Evolutionary conservation across 2,113 vertebrate genomes (phyloP).

Genomic region (Donacobius atricapilla): DNA sequence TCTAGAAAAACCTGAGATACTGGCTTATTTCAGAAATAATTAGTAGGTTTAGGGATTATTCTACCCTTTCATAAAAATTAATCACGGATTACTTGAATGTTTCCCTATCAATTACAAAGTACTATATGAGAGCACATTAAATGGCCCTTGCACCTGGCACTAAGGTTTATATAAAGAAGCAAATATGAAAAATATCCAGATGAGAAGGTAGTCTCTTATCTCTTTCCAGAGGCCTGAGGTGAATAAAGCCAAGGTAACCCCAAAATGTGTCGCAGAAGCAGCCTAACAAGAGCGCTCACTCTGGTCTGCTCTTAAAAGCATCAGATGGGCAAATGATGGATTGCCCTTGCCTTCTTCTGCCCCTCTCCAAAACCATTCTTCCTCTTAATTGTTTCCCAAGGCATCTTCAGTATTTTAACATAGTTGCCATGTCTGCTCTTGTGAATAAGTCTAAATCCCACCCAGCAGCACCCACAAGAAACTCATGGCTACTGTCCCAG

Average conservation of each 20-base stretch:
- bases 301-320: neutral
- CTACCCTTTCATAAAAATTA: neutral
- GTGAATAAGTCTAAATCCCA: neutral
- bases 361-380: neutral
- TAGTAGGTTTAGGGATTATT: neutral
- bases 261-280: neutral
- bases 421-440: neutral
- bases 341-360: neutral
- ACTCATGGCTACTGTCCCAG: neutral
- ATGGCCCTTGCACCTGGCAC: neutral
- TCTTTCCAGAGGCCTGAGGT: neutral
- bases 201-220: neutral
- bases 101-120: neutral
- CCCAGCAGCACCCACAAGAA: neutral
- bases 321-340: accelerated
- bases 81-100: neutral
- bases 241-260: neutral
- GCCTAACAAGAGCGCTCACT: neutral
- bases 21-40: neutral
- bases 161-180: neutral
- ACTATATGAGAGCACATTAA: neutral
- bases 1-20: neutral
- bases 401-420: neutral
- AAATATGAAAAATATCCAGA: neutral
- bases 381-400: neutral